phyloP scores from a whole-genome alignment of 2,888 invertebrate species.

The Caenorhabditis drosophilae region DNA sequence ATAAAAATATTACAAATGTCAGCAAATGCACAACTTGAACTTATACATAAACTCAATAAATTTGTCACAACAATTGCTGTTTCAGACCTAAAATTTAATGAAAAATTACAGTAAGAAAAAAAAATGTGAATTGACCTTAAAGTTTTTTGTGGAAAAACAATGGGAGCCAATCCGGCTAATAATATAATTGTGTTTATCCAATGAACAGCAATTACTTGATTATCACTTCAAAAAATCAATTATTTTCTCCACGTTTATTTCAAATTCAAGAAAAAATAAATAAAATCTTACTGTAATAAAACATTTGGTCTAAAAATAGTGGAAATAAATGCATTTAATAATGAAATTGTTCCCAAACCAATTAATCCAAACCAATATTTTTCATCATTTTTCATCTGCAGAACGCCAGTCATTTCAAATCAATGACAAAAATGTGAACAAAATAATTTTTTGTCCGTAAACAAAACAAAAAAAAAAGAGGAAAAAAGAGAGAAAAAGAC shows the following conservation, averaged over 20 bases:
- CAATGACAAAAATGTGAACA: too few species aligned
- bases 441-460: too few species aligned
- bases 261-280: too few species aligned
- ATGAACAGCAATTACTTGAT: slow-evolving; percentile 32
- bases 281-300: slow-evolving; percentile 20
- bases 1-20: slow-evolving; percentile 21
- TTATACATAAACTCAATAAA: slow-evolving; percentile 26
- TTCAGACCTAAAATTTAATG: slow-evolving; percentile 22
- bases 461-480: too few species aligned
- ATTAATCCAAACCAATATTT: slow-evolving; percentile 27
- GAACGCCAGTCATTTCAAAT: too few species aligned
- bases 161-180: slow-evolving; percentile 21
- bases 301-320: slow-evolving; percentile 13
- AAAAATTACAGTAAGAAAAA: background rate
- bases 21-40: slow-evolving; percentile 23
- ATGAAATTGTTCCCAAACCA: slow-evolving; percentile 13
- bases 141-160: slow-evolving; percentile 21
- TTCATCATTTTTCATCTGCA: slow-evolving; percentile 35
- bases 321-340: slow-evolving; percentile 27
- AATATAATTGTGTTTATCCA: slow-evolving; percentile 36
- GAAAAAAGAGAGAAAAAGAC: too few species aligned
- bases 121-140: slow-evolving; percentile 21
- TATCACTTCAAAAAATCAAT: background rate
- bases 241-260: background rate
- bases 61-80: slow-evolving; percentile 28